Evolutionary conservation across 2,113 vertebrate genomes (phyloP).

Genomic region (Zingel zingel): DNA sequence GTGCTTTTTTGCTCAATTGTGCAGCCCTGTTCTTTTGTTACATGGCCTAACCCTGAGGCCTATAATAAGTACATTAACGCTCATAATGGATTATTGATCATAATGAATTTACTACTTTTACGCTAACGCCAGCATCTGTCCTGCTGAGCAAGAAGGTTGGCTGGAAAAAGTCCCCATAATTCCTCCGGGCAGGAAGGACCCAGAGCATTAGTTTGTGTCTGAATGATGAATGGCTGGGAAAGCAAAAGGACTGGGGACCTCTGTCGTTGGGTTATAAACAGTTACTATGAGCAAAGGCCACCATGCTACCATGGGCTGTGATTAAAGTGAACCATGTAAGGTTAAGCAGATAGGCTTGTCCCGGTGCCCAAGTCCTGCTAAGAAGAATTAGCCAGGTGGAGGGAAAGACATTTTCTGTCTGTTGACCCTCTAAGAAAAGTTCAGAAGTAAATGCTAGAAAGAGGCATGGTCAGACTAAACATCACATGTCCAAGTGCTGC

Average conservation of each 20-base stretch:
- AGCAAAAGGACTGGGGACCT: constrained; percentile 17
- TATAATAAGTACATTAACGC: constrained; percentile 57
- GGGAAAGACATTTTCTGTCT: constrained; percentile 22
- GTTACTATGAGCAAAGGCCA: constrained; percentile 47
- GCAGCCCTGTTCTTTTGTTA: constrained; percentile 7
- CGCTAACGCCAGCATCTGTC: constrained; percentile 49
- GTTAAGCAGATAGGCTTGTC: constrained; percentile 48
- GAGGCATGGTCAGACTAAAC: constrained; percentile 3
- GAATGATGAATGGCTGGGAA: constrained; percentile 65
- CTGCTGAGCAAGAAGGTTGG: constrained; percentile 51
- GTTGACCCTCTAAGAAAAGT: background rate
- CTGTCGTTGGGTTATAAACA: constrained; percentile 22
- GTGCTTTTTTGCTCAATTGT: constrained; percentile 12
- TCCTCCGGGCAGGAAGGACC: constrained; percentile 33
- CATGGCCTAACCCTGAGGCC: constrained; percentile 28
- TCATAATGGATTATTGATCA: constrained; percentile 76
- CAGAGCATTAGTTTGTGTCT: constrained; percentile 64
- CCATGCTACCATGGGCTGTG: constrained; percentile 39
- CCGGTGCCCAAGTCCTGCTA: background rate
- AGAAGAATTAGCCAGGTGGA: constrained; percentile 32
- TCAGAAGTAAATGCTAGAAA: background rate
- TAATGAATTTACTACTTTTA: constrained; percentile 53
- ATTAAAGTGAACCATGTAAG: constrained; percentile 55
- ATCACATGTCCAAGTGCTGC: background rate
- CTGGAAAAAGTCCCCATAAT: constrained; percentile 27